Evolutionary conservation across 2,113 vertebrate genomes (phyloP), one percentile per base, ranked within the genome.

Genomic region (Scomber japonicus): DNA sequence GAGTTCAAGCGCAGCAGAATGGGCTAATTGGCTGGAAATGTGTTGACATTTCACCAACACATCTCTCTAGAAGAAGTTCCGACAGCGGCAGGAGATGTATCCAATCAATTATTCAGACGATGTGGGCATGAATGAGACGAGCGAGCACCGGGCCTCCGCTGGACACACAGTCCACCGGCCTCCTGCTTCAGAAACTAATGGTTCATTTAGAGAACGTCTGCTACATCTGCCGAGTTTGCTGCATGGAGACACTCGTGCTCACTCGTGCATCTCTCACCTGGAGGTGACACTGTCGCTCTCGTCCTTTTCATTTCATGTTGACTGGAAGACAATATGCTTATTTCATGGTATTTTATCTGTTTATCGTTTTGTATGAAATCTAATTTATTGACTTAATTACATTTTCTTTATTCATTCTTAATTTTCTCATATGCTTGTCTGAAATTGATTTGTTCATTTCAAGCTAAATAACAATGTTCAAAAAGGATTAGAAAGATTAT

Each of bases 1-100:
- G 62, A 80, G 71, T 64, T 59, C 74, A 50, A 7, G 66, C 19
- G 3, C 56, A 17, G 56, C 56, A 51, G 45, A 83, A 81, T 46
- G 11, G 46, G 45, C 75, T 87, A 85, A 89, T 86, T 65, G 75
- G 64, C 60, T 87, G 87, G 70, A 89, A 86, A 84, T 24, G 71
- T 82, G 80, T 74, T 68, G 75, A 80, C 80, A 69, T 76, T 88
- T 84, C 35, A 79, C 71, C 62, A 78, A 63, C 71, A 77, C 21
- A 3, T 54, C 53, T 84, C 45, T 50, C 15, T n/a, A 45, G 45
- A 72, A 31, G 21, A 51, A 51, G 49, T 17, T 69, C 40, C 46
- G 17, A 35, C 74, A 14, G 71, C 14, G 50, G n/a, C 21, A 4
- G 24, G 55, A 63, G 14, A 77, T 13, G 61, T 10, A 67, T 56